phyloP scores from a whole-genome alignment of 2,888 invertebrate genomes.

The Schizaphis graminum region DNA sequence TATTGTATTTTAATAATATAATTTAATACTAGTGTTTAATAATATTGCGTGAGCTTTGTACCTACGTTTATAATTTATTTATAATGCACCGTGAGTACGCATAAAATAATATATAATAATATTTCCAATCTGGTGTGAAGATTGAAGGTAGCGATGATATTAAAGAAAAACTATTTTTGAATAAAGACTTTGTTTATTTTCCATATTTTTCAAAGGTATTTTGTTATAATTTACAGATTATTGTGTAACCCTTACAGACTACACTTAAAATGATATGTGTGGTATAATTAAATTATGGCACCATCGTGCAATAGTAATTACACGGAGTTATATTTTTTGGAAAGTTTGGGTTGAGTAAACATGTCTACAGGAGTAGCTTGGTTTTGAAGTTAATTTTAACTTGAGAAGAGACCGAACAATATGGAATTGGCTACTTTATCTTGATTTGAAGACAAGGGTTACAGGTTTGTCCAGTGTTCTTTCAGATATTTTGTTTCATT shows the following conservation, averaged over 20 bases:
- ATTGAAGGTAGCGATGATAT: neutral
- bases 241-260: too few species aligned
- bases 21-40: slow-evolving; percentile 3
- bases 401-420: too few species aligned
- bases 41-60: neutral
- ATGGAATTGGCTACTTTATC: too few species aligned
- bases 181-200: neutral
- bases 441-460: too few species aligned
- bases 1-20: neutral
- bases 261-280: too few species aligned
- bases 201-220: neutral
- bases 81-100: neutral
- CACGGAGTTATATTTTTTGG: too few species aligned
- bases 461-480: too few species aligned
- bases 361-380: too few species aligned
- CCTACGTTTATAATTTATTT: neutral
- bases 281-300: neutral
- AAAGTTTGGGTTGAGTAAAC: too few species aligned
- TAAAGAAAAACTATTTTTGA: neutral
- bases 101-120: neutral
- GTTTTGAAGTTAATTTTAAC: too few species aligned
- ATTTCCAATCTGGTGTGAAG: neutral
- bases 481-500: too few species aligned
- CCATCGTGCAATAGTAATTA: neutral
- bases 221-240: neutral